Percentiles rank a stretch among this genome's conserved stretches.
Evolutionary conservation across 1,140 invertebrate genomes (phyloP).

Genomic region (Caenorhabditis briggsae): DNA sequence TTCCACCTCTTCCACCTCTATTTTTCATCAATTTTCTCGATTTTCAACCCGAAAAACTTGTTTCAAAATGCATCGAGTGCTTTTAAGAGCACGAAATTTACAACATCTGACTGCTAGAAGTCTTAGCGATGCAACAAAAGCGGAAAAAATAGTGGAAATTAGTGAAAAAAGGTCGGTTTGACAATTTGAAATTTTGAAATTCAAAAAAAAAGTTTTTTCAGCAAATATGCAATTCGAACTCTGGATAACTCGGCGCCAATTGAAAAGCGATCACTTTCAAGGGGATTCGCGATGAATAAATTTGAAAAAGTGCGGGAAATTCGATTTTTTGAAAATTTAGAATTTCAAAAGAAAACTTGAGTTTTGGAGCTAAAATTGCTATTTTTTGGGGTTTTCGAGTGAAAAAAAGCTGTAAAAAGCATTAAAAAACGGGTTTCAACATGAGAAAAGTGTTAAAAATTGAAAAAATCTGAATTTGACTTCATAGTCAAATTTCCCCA

Average conservation of each 20-base stretch:
- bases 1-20: neutral
- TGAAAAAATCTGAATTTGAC: too few relatives aligned
- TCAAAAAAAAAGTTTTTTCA: neutral
- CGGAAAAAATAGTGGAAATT: neutral
- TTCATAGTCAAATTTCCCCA: too few relatives aligned
- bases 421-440: too few relatives aligned
- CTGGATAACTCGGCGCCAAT: constrained; percentile 51
- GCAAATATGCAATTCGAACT: constrained; percentile 22
- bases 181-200: neutral
- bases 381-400: neutral
- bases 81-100: neutral
- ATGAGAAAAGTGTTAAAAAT: too few relatives aligned
- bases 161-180: constrained; percentile 14
- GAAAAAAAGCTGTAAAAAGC: too few relatives aligned
- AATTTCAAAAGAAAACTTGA: neutral
- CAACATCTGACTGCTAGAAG: neutral
- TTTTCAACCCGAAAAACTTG: neutral
- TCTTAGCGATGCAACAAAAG: constrained; percentile 10
- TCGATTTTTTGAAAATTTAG: neutral
- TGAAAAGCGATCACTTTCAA: constrained; percentile 73
- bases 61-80: constrained; percentile 15
- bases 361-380: neutral
- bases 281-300: constrained; percentile 73
- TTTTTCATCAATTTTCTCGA: neutral
- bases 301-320: constrained; percentile 74